Evolutionary conservation across 1,140 invertebrate species (phyloP), one percentile per base, ranked within the genome.

Genomic region (Drosophila quadrilineata): DNA sequence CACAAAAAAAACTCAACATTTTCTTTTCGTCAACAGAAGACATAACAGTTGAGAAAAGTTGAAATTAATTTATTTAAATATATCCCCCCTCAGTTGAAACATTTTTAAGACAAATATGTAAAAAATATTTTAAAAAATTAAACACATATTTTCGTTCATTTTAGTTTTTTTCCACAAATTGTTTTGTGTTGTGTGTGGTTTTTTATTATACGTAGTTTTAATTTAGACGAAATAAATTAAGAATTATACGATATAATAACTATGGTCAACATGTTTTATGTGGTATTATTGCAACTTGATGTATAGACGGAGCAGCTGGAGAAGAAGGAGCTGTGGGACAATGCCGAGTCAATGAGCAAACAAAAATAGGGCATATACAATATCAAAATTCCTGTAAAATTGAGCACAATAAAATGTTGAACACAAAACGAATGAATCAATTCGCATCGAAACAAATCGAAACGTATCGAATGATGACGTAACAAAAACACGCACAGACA

Each of bases 171-270:
- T 48, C 28, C 71, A 77, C 53, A 45, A 45, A 59, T n/a, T 63
- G 10, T 60, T 52, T n/a, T n/a, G n/a, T 43, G 49, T 76, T 73
- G 52, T 76, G 65, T 74, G 54, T 79, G 49, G 45, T 73, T 70
- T 74, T 21, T 57, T 82, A 84, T 82, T 82, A 82, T 84, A 71
- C 63, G 63, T 82, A 82, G 68, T 59, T 82, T 82, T 82, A 82
- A 82, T 82, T 82, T 82, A 82, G 76, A 82, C 77, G n/a, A 82
- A 82, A 82, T 82, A 82, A 82, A 82, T 82, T 82, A 82, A 84
- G 68, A 76, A 84, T 76, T 80, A 80, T 59, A 84, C 82, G 59
- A 76, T 82, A 84, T 84, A 82, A 84, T 84, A 82, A 72, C 76
- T 82, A 82, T 73, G 73, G 62, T 82, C 75, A 80, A 82, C 71